A percentile compares a stretch with the other conserved stretches of the same genome.
Conservation (phyloP, 1,140 invertebrate species). For the Frieseomelitta varia region DNA sequence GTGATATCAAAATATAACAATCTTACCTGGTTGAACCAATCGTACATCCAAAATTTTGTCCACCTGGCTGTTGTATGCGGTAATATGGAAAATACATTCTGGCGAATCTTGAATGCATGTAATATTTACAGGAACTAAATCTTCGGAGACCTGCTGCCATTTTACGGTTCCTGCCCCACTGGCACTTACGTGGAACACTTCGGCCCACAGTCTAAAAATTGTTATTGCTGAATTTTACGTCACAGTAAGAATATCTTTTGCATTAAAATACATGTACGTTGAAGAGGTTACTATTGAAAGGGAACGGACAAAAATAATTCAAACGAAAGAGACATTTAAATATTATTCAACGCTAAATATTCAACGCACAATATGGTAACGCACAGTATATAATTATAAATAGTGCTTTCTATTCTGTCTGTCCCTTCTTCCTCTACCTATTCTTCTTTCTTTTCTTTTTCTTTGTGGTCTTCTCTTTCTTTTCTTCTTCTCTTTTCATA, state of each 20-base stretch:
- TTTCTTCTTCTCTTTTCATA: neutral
- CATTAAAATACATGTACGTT: neutral
- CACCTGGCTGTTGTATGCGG: constrained; percentile 98
- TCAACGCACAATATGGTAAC: neutral
- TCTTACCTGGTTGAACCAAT: constrained; percentile 96
- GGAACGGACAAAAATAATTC: neutral
- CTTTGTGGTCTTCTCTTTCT: neutral
- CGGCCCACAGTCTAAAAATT: constrained; percentile 94
- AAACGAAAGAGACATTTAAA: neutral
- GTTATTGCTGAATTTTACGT: constrained; percentile 59
- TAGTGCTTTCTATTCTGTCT: neutral
- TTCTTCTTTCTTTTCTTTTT: neutral
- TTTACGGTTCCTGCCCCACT: constrained; percentile 94
- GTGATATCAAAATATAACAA: too few species aligned
- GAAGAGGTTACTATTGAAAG: neutral
- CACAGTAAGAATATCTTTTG: neutral
- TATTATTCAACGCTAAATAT: neutral
- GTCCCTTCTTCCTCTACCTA: neutral
- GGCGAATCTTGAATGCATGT: constrained; percentile 98
- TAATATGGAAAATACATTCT: constrained; percentile 98
- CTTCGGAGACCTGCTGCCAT: constrained; percentile 98
- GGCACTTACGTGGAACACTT: constrained; percentile 97
- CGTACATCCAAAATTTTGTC: constrained; percentile 98
- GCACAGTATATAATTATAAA: neutral
- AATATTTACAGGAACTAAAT: constrained; percentile 98